Conservation (phyloP, 2,797 vertebrate genomes). For the Sitta carolinensis region DNA sequence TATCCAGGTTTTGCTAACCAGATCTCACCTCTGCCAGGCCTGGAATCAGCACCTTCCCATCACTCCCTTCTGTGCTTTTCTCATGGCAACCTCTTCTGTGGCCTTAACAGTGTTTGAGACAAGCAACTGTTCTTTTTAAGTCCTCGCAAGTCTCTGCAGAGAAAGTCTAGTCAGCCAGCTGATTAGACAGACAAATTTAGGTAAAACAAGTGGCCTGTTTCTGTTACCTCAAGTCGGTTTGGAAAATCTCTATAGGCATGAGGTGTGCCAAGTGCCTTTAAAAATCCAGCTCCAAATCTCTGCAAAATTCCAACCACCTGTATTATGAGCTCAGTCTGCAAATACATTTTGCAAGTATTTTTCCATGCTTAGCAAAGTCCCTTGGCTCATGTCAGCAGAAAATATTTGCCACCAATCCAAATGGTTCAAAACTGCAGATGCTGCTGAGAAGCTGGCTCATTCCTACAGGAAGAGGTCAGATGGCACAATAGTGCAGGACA, state of each 20-base stretch:
- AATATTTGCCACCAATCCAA: background rate
- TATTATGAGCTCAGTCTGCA: background rate
- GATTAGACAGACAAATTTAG: background rate
- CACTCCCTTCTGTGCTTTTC: background rate
- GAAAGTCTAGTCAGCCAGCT: background rate
- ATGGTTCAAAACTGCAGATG: background rate
- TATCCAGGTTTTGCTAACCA: too few species aligned
- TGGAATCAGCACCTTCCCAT: background rate
- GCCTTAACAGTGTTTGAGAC: background rate
- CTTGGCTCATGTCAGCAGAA: background rate
- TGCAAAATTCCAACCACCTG: constrained; percentile 33
- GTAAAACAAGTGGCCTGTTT: background rate
- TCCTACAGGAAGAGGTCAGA: background rate
- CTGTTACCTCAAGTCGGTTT: background rate
- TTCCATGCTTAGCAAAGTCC: background rate
- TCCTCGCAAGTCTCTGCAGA: background rate
- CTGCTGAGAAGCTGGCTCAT: background rate
- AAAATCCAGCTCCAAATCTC: background rate
- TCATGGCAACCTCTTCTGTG: background rate
- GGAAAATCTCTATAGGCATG: background rate
- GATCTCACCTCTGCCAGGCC: background rate
- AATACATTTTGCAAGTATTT: background rate
- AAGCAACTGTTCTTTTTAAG: background rate
- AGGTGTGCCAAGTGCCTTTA: constrained; percentile 8
- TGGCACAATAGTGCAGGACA: background rate